A percentile compares a stretch with the other conserved stretches of the same genome.
Conservation (phyloP, 2,797 vertebrate genomes). For the Paramormyrops hopkinsi region DNA sequence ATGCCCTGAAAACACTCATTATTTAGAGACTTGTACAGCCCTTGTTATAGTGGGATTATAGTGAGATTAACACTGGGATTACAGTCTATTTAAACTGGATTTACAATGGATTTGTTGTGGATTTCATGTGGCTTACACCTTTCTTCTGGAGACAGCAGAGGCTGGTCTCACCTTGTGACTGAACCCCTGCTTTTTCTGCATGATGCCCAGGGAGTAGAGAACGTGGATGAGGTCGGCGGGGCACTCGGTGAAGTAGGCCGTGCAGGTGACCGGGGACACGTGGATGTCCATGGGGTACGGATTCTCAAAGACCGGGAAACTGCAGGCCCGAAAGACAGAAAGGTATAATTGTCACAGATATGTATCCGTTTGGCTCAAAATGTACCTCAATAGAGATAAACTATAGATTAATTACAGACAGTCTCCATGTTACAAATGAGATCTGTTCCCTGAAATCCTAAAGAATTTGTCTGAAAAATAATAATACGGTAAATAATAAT, state of each 20-base stretch:
- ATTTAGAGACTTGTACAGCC: neutral
- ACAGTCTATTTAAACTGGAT: neutral
- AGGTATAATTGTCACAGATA: neutral
- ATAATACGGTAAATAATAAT: neutral
- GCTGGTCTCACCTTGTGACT: constrained; percentile 79
- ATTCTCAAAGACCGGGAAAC: constrained; percentile 99
- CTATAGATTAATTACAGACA: neutral
- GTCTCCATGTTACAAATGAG: neutral
- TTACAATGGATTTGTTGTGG: neutral
- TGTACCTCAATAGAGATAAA: neutral
- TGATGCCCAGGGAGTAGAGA: constrained; percentile 92
- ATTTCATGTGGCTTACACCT: neutral
- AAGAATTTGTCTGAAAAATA: neutral
- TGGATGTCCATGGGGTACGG: constrained; percentile 97
- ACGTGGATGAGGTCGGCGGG: constrained; percentile 92
- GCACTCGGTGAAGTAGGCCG: constrained; percentile 93
- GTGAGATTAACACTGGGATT: neutral
- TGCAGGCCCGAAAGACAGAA: constrained; percentile 44
- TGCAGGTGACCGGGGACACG: constrained; percentile 95
- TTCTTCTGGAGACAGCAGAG: neutral
- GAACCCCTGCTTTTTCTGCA: constrained; percentile 95
- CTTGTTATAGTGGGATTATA: neutral
- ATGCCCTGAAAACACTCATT: neutral
- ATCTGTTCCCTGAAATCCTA: neutral
- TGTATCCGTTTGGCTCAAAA: neutral